Evolutionary conservation across 2,797 vertebrate species (phyloP).

Genomic region (Heterohyrax brucei): DNA sequence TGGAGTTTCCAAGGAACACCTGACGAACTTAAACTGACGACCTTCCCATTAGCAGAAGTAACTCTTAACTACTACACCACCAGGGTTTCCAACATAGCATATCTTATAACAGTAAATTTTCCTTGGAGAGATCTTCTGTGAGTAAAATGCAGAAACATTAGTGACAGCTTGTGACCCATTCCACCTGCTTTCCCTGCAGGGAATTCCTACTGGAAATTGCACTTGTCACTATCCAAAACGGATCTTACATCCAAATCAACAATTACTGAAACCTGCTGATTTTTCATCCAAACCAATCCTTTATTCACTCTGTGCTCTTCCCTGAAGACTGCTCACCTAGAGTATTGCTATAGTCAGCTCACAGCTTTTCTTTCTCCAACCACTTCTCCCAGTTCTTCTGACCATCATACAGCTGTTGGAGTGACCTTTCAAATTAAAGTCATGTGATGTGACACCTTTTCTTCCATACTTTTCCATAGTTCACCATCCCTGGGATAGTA

Average conservation of each 20-base stretch:
- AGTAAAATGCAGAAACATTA: fast-evolving
- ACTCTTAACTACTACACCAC: no score
- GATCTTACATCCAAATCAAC: not conserved
- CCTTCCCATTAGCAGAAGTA: no score
- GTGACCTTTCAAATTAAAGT: not conserved
- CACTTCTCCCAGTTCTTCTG: fast-evolving
- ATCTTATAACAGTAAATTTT: fast-evolving
- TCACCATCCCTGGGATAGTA: not conserved
- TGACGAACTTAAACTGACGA: no score
- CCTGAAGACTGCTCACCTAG: not conserved
- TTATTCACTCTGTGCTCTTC: fast-evolving
- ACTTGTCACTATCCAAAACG: fast-evolving
- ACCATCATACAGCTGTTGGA: not conserved
- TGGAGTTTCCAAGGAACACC: no score
- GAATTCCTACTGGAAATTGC: no score
- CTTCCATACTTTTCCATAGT: not conserved
- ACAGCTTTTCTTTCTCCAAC: not conserved
- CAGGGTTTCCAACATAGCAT: no score
- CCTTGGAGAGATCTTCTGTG: not conserved
- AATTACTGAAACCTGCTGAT: fast-evolving
- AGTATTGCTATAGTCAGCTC: fast-evolving
- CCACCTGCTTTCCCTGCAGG: not conserved
- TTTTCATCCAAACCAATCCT: fast-evolving
- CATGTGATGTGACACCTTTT: fast-evolving
- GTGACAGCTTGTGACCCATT: fast-evolving